Evolutionary conservation across 2,888 invertebrate species (phyloP).

Genomic region (Laspeyria flexula): DNA sequence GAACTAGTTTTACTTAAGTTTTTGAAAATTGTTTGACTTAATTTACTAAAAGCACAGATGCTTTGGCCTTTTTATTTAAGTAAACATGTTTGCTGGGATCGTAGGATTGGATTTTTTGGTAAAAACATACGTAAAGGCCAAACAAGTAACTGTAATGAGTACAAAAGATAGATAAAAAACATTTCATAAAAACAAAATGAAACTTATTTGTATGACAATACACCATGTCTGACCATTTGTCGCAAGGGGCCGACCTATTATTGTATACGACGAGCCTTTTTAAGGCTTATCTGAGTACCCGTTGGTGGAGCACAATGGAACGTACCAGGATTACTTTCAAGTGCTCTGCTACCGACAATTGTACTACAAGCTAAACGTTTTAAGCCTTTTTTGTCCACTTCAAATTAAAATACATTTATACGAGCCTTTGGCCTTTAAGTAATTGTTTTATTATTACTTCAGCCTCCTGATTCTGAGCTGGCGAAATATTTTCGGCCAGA

Average conservation of each 20-base stretch:
- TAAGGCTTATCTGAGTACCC: conserved; percentile 62
- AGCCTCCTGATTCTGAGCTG: too few species aligned
- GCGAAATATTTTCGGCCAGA: too few species aligned
- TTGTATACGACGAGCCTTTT: conserved; percentile 40
- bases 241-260: conserved; percentile 47
- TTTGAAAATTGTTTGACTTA: too few species aligned
- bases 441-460: conserved; percentile 2
- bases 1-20: too few species aligned
- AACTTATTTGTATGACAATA: conserved; percentile 38
- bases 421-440: conserved; percentile 13
- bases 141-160: background rate
- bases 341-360: conserved; percentile 54
- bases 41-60: too few species aligned
- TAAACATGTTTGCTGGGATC: too few species aligned
- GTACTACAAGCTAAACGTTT: conserved; percentile 29
- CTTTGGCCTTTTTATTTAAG: too few species aligned
- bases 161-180: conserved; percentile 8
- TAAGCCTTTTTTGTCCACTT: conserved; percentile 22
- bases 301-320: conserved; percentile 61
- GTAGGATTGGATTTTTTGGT: too few species aligned
- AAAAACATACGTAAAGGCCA: too few species aligned
- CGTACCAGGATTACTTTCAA: conserved; percentile 52
- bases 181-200: conserved; percentile 31
- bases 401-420: conserved; percentile 13
- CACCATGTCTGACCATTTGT: conserved; percentile 46